Conservation (phyloP, 2,888 invertebrate species). For the Drosophila antonietae region DNA sequence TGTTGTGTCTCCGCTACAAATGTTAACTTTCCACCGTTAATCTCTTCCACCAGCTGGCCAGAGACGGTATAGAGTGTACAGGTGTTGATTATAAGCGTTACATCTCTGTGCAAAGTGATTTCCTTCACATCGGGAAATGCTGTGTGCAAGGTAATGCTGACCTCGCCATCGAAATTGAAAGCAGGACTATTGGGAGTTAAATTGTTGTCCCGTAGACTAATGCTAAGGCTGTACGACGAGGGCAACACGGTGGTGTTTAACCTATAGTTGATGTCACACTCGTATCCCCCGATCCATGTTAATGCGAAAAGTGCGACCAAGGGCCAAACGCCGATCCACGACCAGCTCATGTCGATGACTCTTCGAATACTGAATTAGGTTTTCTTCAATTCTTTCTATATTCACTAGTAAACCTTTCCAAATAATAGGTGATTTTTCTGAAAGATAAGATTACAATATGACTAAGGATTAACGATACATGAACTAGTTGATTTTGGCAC, state of each 20-base stretch:
- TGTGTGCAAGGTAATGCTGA: conserved; percentile 85
- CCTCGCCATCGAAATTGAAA: conserved; percentile 77
- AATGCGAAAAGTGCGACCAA: conserved; percentile 15
- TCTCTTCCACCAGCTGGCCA: conserved; percentile 37
- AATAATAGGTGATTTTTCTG: conserved; percentile 18
- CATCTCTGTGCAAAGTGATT: conserved; percentile 85
- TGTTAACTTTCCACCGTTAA: conserved; percentile 35
- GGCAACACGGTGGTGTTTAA: conserved; percentile 85
- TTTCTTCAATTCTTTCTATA: neutral
- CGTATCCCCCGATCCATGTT: conserved; percentile 28
- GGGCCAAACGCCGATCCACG: neutral
- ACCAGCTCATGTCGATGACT: conserved; percentile 44
- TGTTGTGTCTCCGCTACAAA: conserved; percentile 82
- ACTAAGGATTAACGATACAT: neutral
- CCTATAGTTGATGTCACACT: conserved; percentile 61
- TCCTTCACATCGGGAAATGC: conserved; percentile 78
- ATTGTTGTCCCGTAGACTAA: conserved; percentile 81
- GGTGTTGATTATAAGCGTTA: conserved; percentile 49
- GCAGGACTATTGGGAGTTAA: conserved; percentile 37
- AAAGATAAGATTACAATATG: conserved; percentile 28
- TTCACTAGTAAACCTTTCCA: neutral
- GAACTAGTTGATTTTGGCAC: neutral
- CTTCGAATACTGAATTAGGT: conserved; percentile 28
- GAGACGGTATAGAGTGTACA: conserved; percentile 47
- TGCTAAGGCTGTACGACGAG: conserved; percentile 85